Evolutionary conservation across 2,888 invertebrate species (phyloP), one percentile per base, ranked within the genome.

Genomic region (Ceramica pisi): DNA sequence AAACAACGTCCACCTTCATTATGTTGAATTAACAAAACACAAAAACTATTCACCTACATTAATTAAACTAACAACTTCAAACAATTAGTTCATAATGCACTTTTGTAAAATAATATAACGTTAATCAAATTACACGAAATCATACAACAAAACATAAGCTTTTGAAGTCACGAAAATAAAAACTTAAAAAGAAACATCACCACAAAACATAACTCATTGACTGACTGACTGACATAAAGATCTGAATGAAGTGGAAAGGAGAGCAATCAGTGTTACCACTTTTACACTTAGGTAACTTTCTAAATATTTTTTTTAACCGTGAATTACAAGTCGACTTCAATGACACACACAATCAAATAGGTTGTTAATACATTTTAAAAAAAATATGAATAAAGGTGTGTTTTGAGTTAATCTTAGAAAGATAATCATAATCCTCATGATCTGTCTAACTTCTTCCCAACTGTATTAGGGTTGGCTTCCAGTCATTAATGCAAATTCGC

Each of bases 1-100:
- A 90, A 90, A 89, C 88, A 91, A 89, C 88, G 87, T 92, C 92
- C 93, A 93, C 92, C 93, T 92, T 94, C 95, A 95, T 95, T 90
- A 89, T 94, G 90, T 92, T 89, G 91, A 92, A 92, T 92, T 90
- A 90, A 90, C 88, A 91, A 91, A 90, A 91, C 91, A 91, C 85
- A 86, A 86, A 85, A 89, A 91, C 86, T 82, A 80, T 75, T 75
- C 77, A 83, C 79, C 72, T 75, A 81, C 81, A 83, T 75, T 48
- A 48, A 83, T 75, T 48, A 48, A 74, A 79, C 81, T 84, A 88
- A 88, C 81, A 84, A 87, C 88, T 86, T 82, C 55, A 80, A 88
- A 83, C 78, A 84, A 88, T 80, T 81, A 80, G 82, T 83, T 75
- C 83, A 81, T 83, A 72, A 67, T 84, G 71, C 80, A 83, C 82